A percentile compares a stretch with the other conserved stretches of the same genome.
These are phyloP conservation scores for Psammodynastes pulverulentus DNA, from an alignment of 2,113 vertebrate genomes.

Conservation along the genomic window DNA sequence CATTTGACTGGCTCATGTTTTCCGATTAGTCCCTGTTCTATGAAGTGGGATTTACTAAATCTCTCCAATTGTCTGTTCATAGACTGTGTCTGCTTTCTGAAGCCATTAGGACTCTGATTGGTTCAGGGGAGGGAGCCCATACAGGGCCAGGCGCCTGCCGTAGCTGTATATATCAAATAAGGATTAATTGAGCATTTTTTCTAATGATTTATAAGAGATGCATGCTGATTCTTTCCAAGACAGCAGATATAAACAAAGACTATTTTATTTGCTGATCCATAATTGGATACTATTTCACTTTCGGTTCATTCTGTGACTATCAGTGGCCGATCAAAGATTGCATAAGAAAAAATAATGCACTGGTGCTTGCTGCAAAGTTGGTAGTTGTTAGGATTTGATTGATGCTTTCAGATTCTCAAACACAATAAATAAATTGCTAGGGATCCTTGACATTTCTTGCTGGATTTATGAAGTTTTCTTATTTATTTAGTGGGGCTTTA, in stretches of 20 bases:
- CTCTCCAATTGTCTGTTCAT: slow-evolving; percentile 76
- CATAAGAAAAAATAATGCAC: slow-evolving; percentile 45
- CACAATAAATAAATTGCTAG: slow-evolving; percentile 46
- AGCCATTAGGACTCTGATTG: slow-evolving; percentile 68
- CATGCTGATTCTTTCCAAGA: slow-evolving; percentile 43
- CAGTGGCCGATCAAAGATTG: slow-evolving; percentile 39
- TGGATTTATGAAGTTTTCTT: slow-evolving; percentile 36
- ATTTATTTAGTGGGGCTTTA: not conserved
- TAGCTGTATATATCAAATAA: slow-evolving; percentile 60
- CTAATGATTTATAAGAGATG: slow-evolving; percentile 65
- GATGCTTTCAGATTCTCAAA: slow-evolving; percentile 44
- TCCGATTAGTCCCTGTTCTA: slow-evolving; percentile 72
- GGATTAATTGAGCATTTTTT: slow-evolving; percentile 68
- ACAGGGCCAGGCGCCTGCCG: slow-evolving; percentile 44
- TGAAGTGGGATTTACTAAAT: slow-evolving; percentile 81
- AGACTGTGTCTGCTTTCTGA: slow-evolving; percentile 75
- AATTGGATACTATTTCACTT: slow-evolving; percentile 58
- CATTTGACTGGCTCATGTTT: slow-evolving; percentile 71
- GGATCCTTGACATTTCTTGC: slow-evolving; percentile 47
- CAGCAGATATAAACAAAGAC: slow-evolving; percentile 42
- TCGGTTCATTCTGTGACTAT: slow-evolving; percentile 50
- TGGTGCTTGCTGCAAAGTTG: slow-evolving; percentile 16
- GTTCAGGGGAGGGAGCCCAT: slow-evolving; percentile 48
- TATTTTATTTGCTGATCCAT: slow-evolving; percentile 60
- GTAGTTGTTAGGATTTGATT: slow-evolving; percentile 32